Conservation (phyloP, 1,140 invertebrate species). For the Tribolium castaneum region DNA sequence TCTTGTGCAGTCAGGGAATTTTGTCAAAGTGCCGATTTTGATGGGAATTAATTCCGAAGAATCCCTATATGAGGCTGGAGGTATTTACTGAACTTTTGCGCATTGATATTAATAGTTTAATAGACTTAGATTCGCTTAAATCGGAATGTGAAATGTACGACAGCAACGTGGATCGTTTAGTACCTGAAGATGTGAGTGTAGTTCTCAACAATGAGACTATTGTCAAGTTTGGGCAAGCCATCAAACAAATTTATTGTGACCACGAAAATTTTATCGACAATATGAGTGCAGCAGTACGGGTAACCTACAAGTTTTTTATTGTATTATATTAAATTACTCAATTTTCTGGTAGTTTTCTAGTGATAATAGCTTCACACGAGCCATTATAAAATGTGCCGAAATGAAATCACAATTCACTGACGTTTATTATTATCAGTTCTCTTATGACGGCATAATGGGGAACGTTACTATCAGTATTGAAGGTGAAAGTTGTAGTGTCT, state of each 20-base stretch:
- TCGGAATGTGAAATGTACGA: background rate
- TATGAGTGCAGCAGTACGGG: background rate
- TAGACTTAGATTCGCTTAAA: background rate
- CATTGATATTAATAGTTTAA: background rate
- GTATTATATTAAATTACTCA: background rate
- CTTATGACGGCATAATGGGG: conserved; percentile 32
- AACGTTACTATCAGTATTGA: background rate
- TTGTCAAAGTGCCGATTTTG: conserved; percentile 69
- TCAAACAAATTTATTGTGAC: conserved; percentile 13
- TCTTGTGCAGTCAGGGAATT: conserved; percentile 60
- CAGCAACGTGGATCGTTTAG: background rate
- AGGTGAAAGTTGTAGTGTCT: background rate
- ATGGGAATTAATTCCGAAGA: conserved; percentile 70
- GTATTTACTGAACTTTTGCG: too few species aligned
- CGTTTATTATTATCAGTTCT: conserved; percentile 46
- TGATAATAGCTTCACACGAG: conserved; percentile 38
- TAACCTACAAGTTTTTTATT: background rate
- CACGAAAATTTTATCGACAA: background rate
- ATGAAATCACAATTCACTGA: conserved; percentile 13
- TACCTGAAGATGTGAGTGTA: background rate
- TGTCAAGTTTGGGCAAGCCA: background rate
- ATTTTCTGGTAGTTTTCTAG: conserved; percentile 38
- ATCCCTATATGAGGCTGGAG: conserved; percentile 58
- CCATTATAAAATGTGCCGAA: conserved; percentile 32
- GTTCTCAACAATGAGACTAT: background rate